Base-by-base conservation (phyloP, 2,888 invertebrate genomes). In the Drosophila austrosaltans region DNA sequence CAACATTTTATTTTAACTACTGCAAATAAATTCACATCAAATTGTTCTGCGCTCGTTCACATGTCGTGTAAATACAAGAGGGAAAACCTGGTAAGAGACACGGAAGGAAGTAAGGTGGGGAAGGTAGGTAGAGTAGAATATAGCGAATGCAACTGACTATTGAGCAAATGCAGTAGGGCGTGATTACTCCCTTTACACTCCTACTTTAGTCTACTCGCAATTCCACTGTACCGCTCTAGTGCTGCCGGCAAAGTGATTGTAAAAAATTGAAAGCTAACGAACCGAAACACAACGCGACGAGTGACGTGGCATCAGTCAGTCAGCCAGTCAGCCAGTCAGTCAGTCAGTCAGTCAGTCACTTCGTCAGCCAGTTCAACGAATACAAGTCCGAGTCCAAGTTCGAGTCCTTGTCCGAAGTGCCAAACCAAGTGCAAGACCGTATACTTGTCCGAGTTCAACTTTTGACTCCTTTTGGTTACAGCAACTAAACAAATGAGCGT, bases 191-290 rank as follows among this genome's bases (percentile, higher is more conserved):
- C 53, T 22, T 30, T 36, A 39, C 63, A 48, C 25, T 56, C 12
- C 36, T 32, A 44, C 20, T 58, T 53, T 32, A 28, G 53, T 68
- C 28, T 16, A 56, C 54, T 12, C 8, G 30, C 53, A 40, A 48
- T 63, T 54, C 12, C 60, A 12, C 28, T 12, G 16, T 63, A 30
- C n/a, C 30, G 39, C 54, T 54, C 40, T 63, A 30, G 30, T 28
- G 44, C 30, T 40, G 40, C 71, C 53, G 79, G 65, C 88, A 88
- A 85, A 88, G 89, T 89, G 84, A 89, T 86, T 89, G 84, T 82
- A 81, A 79, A 77, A 84, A 84, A 84, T 89, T 76, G 83, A 82
- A 85, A 85, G 72, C 83, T 84, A 84, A 89, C 89, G 89, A 89
- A 85, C 89, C 84, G 89, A 81, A 85, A 77, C 81, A 83, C 86